Base-by-base conservation (phyloP, 2,113 vertebrate genomes). In the Myxocyprinus asiaticus region DNA sequence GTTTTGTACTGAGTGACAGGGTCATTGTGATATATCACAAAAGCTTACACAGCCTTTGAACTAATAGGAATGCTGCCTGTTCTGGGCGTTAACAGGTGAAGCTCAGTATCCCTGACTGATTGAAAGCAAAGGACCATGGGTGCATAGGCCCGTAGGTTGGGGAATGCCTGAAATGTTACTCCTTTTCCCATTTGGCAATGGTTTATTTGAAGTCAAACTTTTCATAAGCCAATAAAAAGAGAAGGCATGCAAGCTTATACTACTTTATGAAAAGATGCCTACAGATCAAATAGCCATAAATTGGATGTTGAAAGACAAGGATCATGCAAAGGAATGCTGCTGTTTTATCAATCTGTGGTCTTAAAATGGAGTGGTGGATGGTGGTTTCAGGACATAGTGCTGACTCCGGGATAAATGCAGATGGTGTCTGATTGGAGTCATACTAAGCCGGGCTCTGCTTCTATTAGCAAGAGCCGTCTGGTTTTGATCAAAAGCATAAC, bases 291-390 rank as follows among this genome's bases (percentile, higher is more conserved):
- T 67, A 64, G 22, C 59, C 47, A 67, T 70, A 67, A 67, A 74
- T 68, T 76, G 56, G 67, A 62, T 78, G 66, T 42, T 67, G 65
- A 85, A 66, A 70, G 76, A 71, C 33, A 15, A 33, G 44, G 51
- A 61, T 72, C 44, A 44, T 51, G 67, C 47, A 43, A 17, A 73
- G 71, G 73, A 78, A 62, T 9, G 48, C 47, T 56, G 67, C 71
- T 64, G 69, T 79, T 83, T 81, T 79, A 83, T 81, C 79, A 33
- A 74, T 79, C 79, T 83, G 71, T 50, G 76, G 69, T 67, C 72
- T 58, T 53, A 70, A 55, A 81, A 81, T 69, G 51, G 72, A 76
- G 61, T 78, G 68, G 15, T 64, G 75, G 79, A 81, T 59, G 59
- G 73, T 6, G 50, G 50, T 80, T 68, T 0, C 10, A 61, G 73